Evolutionary conservation across 2,797 vertebrate genomes (phyloP).

Genomic region (Scolopax bukidnonensis): DNA sequence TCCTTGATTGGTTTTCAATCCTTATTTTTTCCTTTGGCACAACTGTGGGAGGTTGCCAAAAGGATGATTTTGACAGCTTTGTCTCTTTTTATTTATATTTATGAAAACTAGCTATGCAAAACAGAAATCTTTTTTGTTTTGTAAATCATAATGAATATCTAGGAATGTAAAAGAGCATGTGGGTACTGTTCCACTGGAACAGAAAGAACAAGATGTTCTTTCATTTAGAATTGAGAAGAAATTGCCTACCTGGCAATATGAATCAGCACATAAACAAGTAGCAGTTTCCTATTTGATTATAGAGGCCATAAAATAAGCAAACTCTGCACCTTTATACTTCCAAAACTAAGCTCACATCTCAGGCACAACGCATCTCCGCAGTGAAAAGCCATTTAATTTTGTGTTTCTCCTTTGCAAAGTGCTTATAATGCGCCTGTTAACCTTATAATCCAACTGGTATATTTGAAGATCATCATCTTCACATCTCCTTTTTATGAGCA

Average conservation of each 20-base stretch:
- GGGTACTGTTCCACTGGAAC: background rate
- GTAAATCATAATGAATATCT: slow-evolving; percentile 21
- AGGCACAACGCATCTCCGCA: background rate
- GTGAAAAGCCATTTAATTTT: background rate
- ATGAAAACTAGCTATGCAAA: background rate
- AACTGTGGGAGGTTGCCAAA: background rate
- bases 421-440: rapidly evolving
- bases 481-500: background rate
- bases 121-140: background rate
- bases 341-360: background rate
- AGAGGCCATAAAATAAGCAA: background rate
- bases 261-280: background rate
- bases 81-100: background rate
- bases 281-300: background rate
- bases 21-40: background rate
- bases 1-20: background rate
- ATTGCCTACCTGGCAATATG: background rate
- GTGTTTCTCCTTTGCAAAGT: background rate
- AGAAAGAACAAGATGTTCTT: slow-evolving; percentile 33
- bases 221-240: background rate
- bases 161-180: slow-evolving; percentile 10
- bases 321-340: background rate
- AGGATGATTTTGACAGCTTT: slow-evolving; percentile 18
- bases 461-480: background rate
- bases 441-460: background rate